phyloP scores from a whole-genome alignment of 2,113 vertebrate species.

The human region GRCh38 chr5:104728501-104729000 shows the following conservation, averaged over 20 bases:
- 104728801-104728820: background rate
- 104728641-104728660: background rate
- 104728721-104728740: background rate
- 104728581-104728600: too few species aligned
- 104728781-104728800: background rate
- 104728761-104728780: background rate
- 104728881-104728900: background rate
- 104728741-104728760: background rate
- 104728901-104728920: background rate
- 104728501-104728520: background rate
- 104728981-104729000: background rate
- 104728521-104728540: background rate
- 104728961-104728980: background rate
- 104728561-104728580: too few species aligned
- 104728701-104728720: background rate
- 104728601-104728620: background rate
- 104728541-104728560: background rate
- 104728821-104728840: background rate
- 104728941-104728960: background rate
- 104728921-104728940: background rate
- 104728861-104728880: background rate
- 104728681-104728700: background rate
- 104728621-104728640: background rate
- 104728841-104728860: background rate
- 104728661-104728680: background rate